A percentile compares a stretch with the other conserved stretches of the same genome.
phyloP scores from a whole-genome alignment of 1,140 invertebrate species.

The Monomorium pharaonis region DNA sequence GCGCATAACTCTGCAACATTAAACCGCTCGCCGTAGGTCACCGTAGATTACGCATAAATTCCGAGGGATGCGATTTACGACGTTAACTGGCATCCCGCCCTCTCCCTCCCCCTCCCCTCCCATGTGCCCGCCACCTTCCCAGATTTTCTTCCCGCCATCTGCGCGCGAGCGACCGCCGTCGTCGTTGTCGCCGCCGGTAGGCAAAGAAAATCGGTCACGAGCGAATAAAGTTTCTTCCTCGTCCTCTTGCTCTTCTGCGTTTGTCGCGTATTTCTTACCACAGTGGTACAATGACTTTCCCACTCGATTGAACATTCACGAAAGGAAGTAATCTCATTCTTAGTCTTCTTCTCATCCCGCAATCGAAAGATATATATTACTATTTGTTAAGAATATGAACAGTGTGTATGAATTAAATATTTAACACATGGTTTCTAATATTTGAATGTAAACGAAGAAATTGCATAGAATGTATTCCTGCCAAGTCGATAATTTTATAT shows the following conservation, averaged over 20 bases:
- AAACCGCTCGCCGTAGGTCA: constrained; percentile 74
- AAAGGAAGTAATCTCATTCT: not conserved
- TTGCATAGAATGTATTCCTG: not conserved
- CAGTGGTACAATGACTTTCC: not conserved
- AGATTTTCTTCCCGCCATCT: constrained; percentile 48
- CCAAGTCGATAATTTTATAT: not conserved
- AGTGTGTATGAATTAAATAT: not conserved
- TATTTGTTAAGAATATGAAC: not conserved
- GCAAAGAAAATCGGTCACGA: constrained; percentile 49
- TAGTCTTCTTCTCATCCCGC: not conserved
- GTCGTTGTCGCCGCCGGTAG: constrained; percentile 9
- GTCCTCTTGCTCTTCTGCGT: not conserved
- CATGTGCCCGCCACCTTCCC: not conserved
- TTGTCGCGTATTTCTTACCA: constrained; percentile 6
- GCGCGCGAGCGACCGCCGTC: not conserved
- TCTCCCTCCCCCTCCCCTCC: no score
- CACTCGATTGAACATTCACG: constrained; percentile 3
- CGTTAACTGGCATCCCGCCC: constrained; percentile 54
- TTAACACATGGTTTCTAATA: not conserved
- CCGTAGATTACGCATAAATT: constrained; percentile 75
- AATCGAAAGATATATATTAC: not conserved
- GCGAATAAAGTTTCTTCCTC: constrained; percentile 24
- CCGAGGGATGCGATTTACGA: constrained; percentile 69
- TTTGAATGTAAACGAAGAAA: not conserved
- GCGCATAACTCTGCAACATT: constrained; percentile 77